phyloP scores from a whole-genome alignment of 2,113 vertebrate species.

The Chiloscyllium plagiosum region DNA sequence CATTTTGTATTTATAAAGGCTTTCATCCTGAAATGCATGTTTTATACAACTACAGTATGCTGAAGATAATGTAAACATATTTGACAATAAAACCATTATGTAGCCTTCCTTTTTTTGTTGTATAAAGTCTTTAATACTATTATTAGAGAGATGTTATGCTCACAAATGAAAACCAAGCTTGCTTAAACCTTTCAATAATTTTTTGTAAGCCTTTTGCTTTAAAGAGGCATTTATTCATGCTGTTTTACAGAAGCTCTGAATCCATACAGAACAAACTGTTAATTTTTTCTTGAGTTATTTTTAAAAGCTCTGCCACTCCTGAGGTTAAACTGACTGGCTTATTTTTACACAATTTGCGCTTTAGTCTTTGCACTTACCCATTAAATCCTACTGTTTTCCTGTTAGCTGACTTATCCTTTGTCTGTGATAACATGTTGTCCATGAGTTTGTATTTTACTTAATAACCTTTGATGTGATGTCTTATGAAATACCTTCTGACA shows the following conservation, averaged over 20 bases:
- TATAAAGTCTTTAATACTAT: not conserved
- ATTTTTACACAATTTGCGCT: not conserved
- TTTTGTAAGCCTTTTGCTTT: not conserved
- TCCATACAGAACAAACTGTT: not conserved
- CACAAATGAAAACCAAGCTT: not conserved
- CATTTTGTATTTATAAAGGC: slow-evolving; percentile 75
- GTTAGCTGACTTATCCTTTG: no score
- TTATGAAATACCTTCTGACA: no score
- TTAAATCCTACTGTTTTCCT: no score
- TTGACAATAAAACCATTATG: slow-evolving; percentile 69
- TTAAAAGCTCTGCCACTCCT: not conserved
- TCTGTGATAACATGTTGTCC: no score
- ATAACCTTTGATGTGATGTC: no score
- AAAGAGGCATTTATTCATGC: not conserved
- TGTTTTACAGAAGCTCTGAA: not conserved
- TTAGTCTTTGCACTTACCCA: not conserved
- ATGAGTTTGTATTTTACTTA: no score
- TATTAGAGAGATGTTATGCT: not conserved
- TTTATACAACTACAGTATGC: slow-evolving; percentile 71
- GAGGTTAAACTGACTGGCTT: not conserved
- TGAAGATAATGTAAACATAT: slow-evolving; percentile 61
- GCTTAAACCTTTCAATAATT: not conserved
- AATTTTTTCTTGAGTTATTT: not conserved
- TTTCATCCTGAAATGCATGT: slow-evolving; percentile 74
- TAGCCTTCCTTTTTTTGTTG: slow-evolving; percentile 55